Conservation (phyloP, 2,888 invertebrate species). For the Chaitophorus viminalis region DNA sequence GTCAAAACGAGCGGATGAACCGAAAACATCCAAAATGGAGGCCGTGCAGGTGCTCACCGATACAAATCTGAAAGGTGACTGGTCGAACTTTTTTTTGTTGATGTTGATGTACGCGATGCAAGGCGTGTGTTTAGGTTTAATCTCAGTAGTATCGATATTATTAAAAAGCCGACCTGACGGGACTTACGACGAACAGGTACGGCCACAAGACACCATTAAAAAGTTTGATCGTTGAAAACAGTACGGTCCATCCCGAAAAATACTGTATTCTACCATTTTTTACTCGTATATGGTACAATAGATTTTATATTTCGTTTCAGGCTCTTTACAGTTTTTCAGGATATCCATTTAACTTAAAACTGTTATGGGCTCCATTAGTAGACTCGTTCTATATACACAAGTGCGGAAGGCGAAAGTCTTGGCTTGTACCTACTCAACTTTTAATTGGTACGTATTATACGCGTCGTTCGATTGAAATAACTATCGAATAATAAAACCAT, state of each 20-base stretch:
- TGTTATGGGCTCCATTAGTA: slow-evolving; percentile 98
- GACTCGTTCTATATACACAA: slow-evolving; percentile 86
- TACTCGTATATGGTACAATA: no score
- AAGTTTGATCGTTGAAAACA: neutral
- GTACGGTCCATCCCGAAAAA: no score
- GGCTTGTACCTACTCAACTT: slow-evolving; percentile 95
- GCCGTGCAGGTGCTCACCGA: no score
- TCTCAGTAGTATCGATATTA: slow-evolving; percentile 14
- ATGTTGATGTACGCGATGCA: slow-evolving; percentile 48
- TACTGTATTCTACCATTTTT: no score
- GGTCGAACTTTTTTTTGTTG: slow-evolving; percentile 42
- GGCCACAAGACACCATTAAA: no score
- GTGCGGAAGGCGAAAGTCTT: slow-evolving; percentile 93
- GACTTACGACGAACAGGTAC: slow-evolving; percentile 49
- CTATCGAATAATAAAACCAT: no score
- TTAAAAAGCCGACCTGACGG: slow-evolving; percentile 31
- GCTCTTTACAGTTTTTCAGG: slow-evolving; percentile 66
- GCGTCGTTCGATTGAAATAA: no score
- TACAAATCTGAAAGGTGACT: slow-evolving; percentile 43
- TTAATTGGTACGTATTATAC: slow-evolving; percentile 75
- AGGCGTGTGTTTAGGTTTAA: slow-evolving; percentile 27
- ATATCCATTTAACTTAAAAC: slow-evolving; percentile 73
- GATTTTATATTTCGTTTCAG: slow-evolving; percentile 67
- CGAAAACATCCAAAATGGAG: neutral
- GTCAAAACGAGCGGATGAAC: neutral